Base-by-base conservation (phyloP, 1,140 invertebrate genomes). In the Drosophila santomea region DNA sequence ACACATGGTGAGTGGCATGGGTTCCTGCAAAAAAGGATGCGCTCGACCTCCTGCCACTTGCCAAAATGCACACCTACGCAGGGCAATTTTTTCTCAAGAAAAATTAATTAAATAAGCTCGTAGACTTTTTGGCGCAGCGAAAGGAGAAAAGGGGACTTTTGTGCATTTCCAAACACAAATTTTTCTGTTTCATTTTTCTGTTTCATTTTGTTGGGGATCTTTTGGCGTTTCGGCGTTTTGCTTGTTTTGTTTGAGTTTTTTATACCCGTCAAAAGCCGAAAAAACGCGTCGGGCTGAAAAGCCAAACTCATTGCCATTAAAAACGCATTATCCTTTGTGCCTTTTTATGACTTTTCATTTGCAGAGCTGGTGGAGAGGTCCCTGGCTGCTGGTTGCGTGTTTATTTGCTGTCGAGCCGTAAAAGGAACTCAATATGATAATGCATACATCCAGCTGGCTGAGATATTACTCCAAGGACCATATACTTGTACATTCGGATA, bases 321-420 rank as follows among this genome's bases (percentile, higher is more conserved):
- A 88, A 89, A 89, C 83, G 80, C 83, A 88, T 88, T 88, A 88
- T 88, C 84, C 83, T 84, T 83, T 88, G 83, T 88, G 84, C 80
- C 67, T 54, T 86, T 88, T 88, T 88, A 88, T 88, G 82, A 83
- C 80, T 88, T 88, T 88, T 83, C 71, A 84, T 88, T 89, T 89
- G 76, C 71, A 80, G 84, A 73, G 84, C 48, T 77, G 68, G 64
- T 57, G 77, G 68, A 86, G 45, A 64, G 52, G 69, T 50, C 28
- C 62, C 39, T 10, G 52, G 41, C 23, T 41, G 52, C 55, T 50
- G 59, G 67, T 76, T 84, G 76, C 84, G 84, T 88, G 84, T 89
- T 88, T 88, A 89, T 88, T 71, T 77, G 72, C 83, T 83, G 80
- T 73, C 75, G 75, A 83, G 72, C 73, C 73, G 76, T 83, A 77